These are phyloP conservation scores for Cyclura pinguis DNA, from an alignment of 2,797 vertebrate genomes.

Conservation along the genomic window DNA sequence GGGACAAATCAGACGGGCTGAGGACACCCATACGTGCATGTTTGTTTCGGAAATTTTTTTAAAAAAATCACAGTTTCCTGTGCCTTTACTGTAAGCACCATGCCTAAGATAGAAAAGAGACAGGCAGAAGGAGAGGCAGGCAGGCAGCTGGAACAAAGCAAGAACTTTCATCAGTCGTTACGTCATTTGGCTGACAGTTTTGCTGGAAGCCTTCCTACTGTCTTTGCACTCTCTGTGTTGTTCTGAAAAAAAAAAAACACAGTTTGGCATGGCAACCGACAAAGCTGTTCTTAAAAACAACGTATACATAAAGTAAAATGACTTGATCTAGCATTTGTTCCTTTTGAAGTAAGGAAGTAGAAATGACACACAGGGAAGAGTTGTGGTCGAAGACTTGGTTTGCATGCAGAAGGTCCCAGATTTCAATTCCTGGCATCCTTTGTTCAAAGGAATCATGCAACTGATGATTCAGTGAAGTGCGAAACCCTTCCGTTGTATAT, in stretches of 20 bases:
- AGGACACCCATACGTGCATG: conserved; percentile 43
- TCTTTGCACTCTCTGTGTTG: not conserved
- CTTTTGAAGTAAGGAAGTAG: too few relatives aligned
- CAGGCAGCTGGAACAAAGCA: not conserved
- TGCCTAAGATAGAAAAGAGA: conserved; percentile 68
- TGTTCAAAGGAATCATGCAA: too few relatives aligned
- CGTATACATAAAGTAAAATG: too few relatives aligned
- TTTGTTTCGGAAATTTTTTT: conserved; percentile 69
- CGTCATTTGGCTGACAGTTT: not conserved
- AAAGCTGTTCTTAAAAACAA: too few relatives aligned
- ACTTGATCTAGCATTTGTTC: too few relatives aligned
- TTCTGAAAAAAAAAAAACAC: not conserved
- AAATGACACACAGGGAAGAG: too few relatives aligned
- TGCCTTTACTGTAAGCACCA: conserved; percentile 81
- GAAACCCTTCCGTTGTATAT: too few relatives aligned
- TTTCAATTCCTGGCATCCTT: too few relatives aligned
- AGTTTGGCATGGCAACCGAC: too few relatives aligned
- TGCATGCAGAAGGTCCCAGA: too few relatives aligned
- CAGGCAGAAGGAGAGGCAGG: conserved; percentile 11
- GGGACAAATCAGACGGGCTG: conserved; percentile 25
- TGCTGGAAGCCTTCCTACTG: not conserved
- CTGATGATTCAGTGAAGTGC: too few relatives aligned
- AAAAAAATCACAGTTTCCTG: conserved; percentile 78
- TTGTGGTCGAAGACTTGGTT: too few relatives aligned
- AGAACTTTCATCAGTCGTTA: not conserved